Evolutionary conservation across 2,888 invertebrate species (phyloP), one percentile per base, ranked within the genome.

Genomic region (Drosophila yooni): DNA sequence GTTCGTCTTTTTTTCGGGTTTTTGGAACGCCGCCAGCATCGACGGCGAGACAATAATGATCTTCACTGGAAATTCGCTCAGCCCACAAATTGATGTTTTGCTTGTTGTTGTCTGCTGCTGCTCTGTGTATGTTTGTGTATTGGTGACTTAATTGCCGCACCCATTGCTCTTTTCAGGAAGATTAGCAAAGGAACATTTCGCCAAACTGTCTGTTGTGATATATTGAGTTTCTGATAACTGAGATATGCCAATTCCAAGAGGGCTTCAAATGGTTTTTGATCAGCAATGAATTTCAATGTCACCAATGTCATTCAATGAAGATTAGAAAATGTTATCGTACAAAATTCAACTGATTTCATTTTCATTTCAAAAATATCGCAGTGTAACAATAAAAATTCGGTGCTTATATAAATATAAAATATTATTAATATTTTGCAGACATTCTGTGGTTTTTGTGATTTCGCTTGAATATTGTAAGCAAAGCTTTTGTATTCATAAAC

Each of bases 131-230:
- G 29, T 38, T 31, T 40, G 21, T 33, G 61, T 71, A 65, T n/a
- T 61, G 83, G 77, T 84, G 87, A 84, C 87, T 88, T 87, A 87
- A 88, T 87, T 88, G 88, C 88, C 88, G 83, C 87, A 86, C 87
- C 87, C 86, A 79, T 59, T 71, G 85, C 77, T 46, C 68, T 75
- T 76, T 70, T 70, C 74, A 62, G 64, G 75, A 34, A 78, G 86
- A 77, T 83, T 87, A 87, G 76, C 80, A 60, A 69, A 74, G 62
- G 76, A 43, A 43, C 36, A 76, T 70, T 69, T 67, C 46, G 48
- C 54, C 58, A 70, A 64, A 48, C 73, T 57, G 63, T 74, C 56
- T 68, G 56, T 18, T 46, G 38, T 57, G 38, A 64, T 38, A 64
- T 21, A 40, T 43, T 31, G 31, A 31, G 10, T 31, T 31, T 51